These are phyloP conservation scores for Laticauda colubrina DNA, from an alignment of 2,113 vertebrate species.

Conservation along the genomic window DNA sequence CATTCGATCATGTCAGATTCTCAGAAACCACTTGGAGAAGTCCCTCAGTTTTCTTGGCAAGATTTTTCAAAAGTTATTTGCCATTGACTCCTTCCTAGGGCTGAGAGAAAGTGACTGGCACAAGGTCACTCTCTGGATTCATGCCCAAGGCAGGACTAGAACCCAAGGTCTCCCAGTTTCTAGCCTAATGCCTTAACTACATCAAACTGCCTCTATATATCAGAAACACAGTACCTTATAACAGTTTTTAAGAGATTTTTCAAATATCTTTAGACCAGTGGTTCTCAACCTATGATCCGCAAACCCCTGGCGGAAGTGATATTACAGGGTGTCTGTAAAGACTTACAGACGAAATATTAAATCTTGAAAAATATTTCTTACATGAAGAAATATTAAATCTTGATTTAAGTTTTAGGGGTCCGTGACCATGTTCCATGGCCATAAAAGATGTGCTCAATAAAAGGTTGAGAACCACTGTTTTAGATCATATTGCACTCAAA, in stretches of 20 bases:
- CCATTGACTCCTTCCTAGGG: background rate
- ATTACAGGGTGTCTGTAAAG: too few relatives aligned
- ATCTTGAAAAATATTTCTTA: too few relatives aligned
- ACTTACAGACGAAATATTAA: too few relatives aligned
- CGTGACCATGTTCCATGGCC: too few relatives aligned
- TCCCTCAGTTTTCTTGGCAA: background rate
- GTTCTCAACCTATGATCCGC: too few relatives aligned
- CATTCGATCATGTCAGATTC: too few relatives aligned
- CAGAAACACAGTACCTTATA: background rate
- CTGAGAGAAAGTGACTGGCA: background rate
- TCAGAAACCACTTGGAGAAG: background rate
- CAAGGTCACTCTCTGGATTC: background rate
- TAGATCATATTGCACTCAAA: background rate
- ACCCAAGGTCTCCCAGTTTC: background rate
- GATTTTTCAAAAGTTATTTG: background rate
- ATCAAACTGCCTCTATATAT: background rate
- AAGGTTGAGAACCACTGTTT: background rate
- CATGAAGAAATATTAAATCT: too few relatives aligned
- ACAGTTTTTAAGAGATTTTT: background rate
- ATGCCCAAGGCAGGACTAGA: background rate
- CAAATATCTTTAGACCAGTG: background rate
- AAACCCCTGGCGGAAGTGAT: too few relatives aligned
- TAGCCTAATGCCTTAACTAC: background rate
- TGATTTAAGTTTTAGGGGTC: too few relatives aligned
- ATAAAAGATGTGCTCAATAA: too few relatives aligned